These are phyloP conservation scores for Seriola dumerili DNA, from an alignment of 2,113 vertebrate species.

Conservation along the genomic window DNA sequence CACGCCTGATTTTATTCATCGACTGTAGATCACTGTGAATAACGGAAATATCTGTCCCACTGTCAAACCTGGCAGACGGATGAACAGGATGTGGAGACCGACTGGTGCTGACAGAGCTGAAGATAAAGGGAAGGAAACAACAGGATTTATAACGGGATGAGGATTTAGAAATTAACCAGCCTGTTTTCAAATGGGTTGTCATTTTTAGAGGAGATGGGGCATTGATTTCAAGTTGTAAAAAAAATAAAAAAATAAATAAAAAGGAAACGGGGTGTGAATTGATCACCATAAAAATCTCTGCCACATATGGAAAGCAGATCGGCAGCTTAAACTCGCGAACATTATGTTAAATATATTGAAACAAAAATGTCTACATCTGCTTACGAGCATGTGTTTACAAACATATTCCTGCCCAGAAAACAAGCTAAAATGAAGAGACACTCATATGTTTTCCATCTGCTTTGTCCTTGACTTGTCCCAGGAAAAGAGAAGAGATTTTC, in stretches of 20 bases:
- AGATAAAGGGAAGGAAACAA: slow-evolving; percentile 53
- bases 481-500: slow-evolving; percentile 66
- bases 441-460: slow-evolving; percentile 60
- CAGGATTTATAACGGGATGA: slow-evolving; percentile 67
- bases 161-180: slow-evolving; percentile 64
- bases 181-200: slow-evolving; percentile 56
- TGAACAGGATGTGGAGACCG: slow-evolving; percentile 61
- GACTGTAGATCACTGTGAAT: slow-evolving; percentile 65
- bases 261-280: slow-evolving; percentile 8
- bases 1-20: slow-evolving; percentile 49
- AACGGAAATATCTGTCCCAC: slow-evolving; percentile 54
- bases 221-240: slow-evolving; percentile 51
- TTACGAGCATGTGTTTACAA: slow-evolving; percentile 10
- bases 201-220: slow-evolving; percentile 41
- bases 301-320: not conserved
- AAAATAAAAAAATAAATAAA: not conserved
- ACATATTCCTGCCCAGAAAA: slow-evolving; percentile 27
- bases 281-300: slow-evolving; percentile 9
- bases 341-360: slow-evolving; percentile 28
- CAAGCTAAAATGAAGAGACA: slow-evolving; percentile 55
- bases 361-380: slow-evolving; percentile 40
- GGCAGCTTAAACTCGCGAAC: slow-evolving; percentile 19
- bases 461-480: slow-evolving; percentile 77
- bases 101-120: slow-evolving; percentile 59
- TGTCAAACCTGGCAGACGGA: slow-evolving; percentile 70